phyloP scores from a whole-genome alignment of 1,140 invertebrate species.

The Cydia strobilella region DNA sequence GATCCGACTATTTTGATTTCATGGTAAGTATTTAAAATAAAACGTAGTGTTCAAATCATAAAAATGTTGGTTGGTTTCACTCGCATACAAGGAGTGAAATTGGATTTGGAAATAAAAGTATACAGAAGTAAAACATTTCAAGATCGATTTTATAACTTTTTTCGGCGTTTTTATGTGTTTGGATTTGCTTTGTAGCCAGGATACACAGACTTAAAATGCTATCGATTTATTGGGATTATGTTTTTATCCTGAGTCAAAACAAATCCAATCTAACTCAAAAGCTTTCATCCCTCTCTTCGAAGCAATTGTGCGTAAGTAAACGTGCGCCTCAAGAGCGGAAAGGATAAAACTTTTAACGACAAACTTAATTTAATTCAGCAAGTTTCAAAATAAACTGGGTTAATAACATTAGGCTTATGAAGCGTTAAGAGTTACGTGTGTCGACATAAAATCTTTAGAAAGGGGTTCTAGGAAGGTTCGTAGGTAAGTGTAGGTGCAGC shows the following conservation, averaged over 20 bases:
- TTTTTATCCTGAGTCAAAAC: neutral
- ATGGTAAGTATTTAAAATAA: too few relatives aligned
- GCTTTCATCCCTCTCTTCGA: conserved; percentile 14
- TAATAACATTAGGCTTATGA: conserved; percentile 30
- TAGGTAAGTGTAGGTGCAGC: too few relatives aligned
- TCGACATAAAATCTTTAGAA: conserved; percentile 11
- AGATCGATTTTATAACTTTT: too few relatives aligned
- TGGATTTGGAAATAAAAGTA: too few relatives aligned
- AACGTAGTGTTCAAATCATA: too few relatives aligned
- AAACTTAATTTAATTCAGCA: conserved; percentile 29
- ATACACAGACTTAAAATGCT: neutral
- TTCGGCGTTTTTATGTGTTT: neutral
- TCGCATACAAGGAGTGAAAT: too few relatives aligned
- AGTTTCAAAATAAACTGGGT: conserved; percentile 25
- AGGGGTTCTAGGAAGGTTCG: neutral
- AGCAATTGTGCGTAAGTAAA: conserved; percentile 27
- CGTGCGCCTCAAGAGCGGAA: conserved; percentile 15
- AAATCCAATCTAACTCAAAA: conserved; percentile 25
- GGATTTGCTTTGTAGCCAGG: neutral
- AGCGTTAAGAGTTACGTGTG: conserved; percentile 27
- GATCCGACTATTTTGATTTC: too few relatives aligned
- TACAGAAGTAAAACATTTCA: too few relatives aligned
- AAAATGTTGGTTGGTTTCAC: too few relatives aligned
- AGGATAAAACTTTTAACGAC: conserved; percentile 31
- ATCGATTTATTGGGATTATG: neutral